Percentiles rank a stretch among this genome's conserved stretches.
These are phyloP conservation scores for Drosophila sordidula DNA, from an alignment of 2,888 invertebrate species.

Conservation along the genomic window DNA sequence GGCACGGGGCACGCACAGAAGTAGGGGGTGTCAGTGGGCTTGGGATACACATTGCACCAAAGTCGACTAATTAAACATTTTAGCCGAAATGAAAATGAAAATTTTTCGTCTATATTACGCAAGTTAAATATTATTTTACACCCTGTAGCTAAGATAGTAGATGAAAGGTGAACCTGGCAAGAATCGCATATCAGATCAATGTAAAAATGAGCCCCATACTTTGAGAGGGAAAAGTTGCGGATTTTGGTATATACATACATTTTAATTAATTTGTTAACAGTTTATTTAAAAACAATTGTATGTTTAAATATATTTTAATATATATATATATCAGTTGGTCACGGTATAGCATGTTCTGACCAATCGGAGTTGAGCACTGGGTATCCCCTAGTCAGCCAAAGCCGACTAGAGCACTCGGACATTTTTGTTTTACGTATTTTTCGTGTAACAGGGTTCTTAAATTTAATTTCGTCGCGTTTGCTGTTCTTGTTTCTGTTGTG, in stretches of 20 bases:
- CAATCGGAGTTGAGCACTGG: background rate
- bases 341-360: too few relatives aligned
- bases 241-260: too few relatives aligned
- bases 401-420: background rate
- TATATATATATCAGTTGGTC: too few relatives aligned
- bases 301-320: too few relatives aligned
- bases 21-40: background rate
- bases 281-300: too few relatives aligned
- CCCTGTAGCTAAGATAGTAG: background rate
- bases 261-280: too few relatives aligned
- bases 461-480: conserved; percentile 48
- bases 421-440: conserved; percentile 16
- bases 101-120: conserved; percentile 34
- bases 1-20: background rate
- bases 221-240: too few relatives aligned
- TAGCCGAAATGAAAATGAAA: conserved; percentile 61
- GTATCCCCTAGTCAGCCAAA: background rate
- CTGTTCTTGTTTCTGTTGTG: background rate
- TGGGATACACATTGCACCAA: conserved; percentile 20
- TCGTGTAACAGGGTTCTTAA: conserved; percentile 24
- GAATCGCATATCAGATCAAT: too few relatives aligned
- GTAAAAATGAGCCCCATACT: too few relatives aligned
- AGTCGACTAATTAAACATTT: conserved; percentile 73
- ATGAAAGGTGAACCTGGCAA: too few relatives aligned
- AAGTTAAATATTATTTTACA: conserved; percentile 54